These are phyloP conservation scores for Cichlasoma orientale DNA, from an alignment of 2,797 vertebrate species.

Conservation along the genomic window DNA sequence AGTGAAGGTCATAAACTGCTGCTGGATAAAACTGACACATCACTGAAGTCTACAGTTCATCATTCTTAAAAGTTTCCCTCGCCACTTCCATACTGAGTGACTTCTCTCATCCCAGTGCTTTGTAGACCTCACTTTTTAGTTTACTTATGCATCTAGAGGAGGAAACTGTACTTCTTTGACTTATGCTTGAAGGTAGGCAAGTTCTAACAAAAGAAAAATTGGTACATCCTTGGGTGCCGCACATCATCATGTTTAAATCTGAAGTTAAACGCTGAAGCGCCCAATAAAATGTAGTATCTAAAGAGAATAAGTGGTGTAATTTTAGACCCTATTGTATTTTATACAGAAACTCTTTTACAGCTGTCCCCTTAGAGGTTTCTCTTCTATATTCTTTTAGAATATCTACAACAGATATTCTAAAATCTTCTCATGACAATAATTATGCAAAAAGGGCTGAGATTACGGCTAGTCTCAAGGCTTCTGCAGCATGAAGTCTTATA, in stretches of 20 bases:
- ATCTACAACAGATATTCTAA: not conserved
- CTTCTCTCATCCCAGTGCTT: not conserved
- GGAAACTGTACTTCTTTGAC: not conserved
- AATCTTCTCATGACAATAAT: not conserved
- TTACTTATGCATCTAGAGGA: not conserved
- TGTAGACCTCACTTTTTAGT: not conserved
- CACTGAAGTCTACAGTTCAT: constrained; percentile 2
- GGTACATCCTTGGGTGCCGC: not conserved
- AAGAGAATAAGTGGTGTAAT: no score
- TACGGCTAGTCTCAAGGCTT: not conserved
- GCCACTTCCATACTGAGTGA: not conserved
- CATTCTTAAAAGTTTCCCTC: constrained; percentile 8
- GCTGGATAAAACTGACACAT: constrained; percentile 33
- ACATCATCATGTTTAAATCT: not conserved
- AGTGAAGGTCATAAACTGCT: constrained; percentile 55
- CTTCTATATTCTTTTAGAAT: not conserved
- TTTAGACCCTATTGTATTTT: not conserved
- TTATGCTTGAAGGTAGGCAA: not conserved
- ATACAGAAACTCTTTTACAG: not conserved
- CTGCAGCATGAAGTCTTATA: not conserved
- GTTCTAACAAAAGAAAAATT: not conserved
- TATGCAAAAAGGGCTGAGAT: not conserved
- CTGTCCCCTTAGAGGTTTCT: not conserved
- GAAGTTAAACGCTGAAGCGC: no score
- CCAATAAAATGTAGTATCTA: no score